Conservation (phyloP, 2,888 invertebrate genomes). For the Megastigmus dorsalis region DNA sequence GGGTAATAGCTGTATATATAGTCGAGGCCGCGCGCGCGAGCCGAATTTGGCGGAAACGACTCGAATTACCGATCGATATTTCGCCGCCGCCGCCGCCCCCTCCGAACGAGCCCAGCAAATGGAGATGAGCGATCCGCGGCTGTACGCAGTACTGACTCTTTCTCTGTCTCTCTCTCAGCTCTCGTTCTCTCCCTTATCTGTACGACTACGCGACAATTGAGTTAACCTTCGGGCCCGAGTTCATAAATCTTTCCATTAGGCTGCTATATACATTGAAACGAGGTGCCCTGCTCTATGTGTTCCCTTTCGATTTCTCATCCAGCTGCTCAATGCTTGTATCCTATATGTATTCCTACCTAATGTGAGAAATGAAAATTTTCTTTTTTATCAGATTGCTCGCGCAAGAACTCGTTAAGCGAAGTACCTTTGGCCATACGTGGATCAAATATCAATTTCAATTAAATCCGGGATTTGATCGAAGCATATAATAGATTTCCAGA, state of each 20-base stretch:
- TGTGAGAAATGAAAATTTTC: background rate
- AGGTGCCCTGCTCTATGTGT: too few relatives aligned
- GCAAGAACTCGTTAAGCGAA: background rate
- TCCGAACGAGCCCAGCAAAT: background rate
- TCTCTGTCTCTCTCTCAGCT: too few relatives aligned
- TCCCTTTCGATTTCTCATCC: conserved; percentile 9
- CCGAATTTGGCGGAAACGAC: conserved; percentile 31
- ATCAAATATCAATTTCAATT: too few relatives aligned
- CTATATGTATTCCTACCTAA: conserved; percentile 77
- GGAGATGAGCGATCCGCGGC: background rate
- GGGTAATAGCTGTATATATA: background rate
- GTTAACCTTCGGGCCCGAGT: conserved; percentile 1
- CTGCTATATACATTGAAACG: background rate
- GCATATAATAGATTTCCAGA: too few relatives aligned
- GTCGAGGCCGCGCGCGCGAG: background rate
- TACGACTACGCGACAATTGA: conserved; percentile 29
- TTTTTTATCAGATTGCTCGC: background rate
- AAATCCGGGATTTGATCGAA: too few relatives aligned
- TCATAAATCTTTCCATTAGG: conserved; percentile 40
- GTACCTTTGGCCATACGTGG: background rate
- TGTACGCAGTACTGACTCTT: too few relatives aligned
- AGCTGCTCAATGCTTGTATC: conserved; percentile 77
- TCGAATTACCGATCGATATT: conserved; percentile 47
- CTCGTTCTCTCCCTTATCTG: conserved; percentile 23
- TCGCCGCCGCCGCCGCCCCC: background rate